phyloP scores from a whole-genome alignment of 2,797 vertebrate genomes.

The Sorex maritimensis region DNA sequence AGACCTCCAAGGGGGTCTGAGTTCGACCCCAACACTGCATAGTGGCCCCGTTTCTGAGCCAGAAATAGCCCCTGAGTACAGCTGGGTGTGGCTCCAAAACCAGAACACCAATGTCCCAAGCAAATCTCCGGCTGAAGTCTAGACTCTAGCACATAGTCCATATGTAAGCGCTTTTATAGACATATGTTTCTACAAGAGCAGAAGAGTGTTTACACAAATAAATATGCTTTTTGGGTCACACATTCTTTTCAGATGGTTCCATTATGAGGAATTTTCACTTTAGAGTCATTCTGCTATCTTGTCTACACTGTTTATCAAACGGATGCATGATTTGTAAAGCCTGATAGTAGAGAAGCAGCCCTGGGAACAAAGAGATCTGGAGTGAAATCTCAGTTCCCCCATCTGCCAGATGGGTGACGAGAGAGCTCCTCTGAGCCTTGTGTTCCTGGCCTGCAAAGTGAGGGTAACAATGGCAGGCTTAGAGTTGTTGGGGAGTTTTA shows the following conservation, averaged over 20 bases:
- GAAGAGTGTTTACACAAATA: slow-evolving; percentile 39
- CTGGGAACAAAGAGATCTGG: not conserved
- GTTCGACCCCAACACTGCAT: no score
- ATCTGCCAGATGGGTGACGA: not conserved
- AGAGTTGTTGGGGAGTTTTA: not conserved
- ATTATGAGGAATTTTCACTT: slow-evolving; percentile 6
- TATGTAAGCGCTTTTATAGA: not conserved
- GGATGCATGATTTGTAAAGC: slow-evolving; percentile 27
- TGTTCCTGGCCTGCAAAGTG: slow-evolving; percentile 18
- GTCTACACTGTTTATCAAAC: slow-evolving; percentile 29
- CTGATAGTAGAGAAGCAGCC: not conserved
- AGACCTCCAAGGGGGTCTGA: no score
- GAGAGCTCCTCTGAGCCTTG: not conserved
- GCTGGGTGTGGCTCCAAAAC: not conserved
- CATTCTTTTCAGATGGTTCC: slow-evolving; percentile 40
- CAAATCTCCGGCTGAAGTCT: not conserved
- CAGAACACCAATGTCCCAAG: not conserved
- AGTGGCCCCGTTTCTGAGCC: no score
- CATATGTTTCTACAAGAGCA: slow-evolving; percentile 21
- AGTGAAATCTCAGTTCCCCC: not conserved
- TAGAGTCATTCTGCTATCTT: slow-evolving; percentile 66
- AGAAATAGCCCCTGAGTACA: no score
- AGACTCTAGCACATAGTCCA: not conserved
- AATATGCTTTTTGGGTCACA: no score
- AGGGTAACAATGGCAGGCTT: not conserved